A percentile compares a stretch with the other conserved stretches of the same genome.
Conservation (phyloP, 2,797 vertebrate genomes). For the Notamacropus eugenii region DNA sequence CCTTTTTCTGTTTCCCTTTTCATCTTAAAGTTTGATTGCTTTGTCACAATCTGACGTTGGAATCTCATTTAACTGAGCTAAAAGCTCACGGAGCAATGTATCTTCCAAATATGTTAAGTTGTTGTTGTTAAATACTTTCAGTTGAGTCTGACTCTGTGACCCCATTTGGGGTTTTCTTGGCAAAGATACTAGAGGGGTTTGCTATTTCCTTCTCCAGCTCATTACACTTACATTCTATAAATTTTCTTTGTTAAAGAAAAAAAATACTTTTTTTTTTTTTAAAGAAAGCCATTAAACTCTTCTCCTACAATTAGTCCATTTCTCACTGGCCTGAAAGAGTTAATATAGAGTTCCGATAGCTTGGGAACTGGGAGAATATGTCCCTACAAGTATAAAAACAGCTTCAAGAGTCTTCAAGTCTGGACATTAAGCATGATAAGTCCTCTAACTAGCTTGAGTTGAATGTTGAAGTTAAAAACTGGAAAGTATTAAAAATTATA, state of each 20-base stretch:
- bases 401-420: neutral
- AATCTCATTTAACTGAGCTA: neutral
- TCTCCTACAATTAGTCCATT: neutral
- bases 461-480: neutral
- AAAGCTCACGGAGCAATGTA: neutral
- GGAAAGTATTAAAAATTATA: slow-evolving; percentile 4
- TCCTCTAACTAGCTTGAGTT: neutral
- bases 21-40: neutral
- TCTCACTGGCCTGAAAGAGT: slow-evolving; percentile 24
- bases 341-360: slow-evolving; percentile 4
- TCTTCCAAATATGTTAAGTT: neutral
- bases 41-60: neutral
- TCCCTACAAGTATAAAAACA: neutral
- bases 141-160: neutral
- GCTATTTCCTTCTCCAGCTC: neutral
- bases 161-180: neutral
- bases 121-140: neutral
- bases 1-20: neutral
- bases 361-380: neutral
- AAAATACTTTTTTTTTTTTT: neutral
- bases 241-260: slow-evolving; percentile 3
- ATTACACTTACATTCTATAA: neutral
- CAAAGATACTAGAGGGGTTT: neutral
- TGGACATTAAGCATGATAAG: neutral
- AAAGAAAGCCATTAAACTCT: neutral